Conservation (phyloP, 2,113 vertebrate species). For the Ciconia maguari region DNA sequence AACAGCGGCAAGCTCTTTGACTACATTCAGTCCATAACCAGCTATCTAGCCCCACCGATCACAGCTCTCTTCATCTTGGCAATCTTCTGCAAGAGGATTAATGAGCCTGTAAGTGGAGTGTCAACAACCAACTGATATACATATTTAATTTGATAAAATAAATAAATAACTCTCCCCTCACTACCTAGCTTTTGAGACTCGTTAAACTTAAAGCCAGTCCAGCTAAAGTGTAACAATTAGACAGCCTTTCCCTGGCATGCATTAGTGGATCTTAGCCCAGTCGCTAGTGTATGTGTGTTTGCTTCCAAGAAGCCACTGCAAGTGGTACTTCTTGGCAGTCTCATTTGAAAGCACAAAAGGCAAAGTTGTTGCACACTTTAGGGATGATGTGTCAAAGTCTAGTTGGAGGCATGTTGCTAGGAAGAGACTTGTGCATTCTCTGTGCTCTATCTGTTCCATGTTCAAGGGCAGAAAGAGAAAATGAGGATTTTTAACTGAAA, state of each 20-base stretch:
- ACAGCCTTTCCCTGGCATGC: background rate
- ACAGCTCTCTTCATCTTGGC: conserved; percentile 90
- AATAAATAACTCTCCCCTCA: background rate
- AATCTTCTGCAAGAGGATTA: conserved; percentile 91
- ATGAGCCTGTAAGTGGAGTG: conserved; percentile 83
- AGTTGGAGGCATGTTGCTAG: background rate
- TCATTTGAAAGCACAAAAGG: background rate
- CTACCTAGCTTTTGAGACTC: background rate
- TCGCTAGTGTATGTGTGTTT: background rate
- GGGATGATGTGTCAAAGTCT: background rate
- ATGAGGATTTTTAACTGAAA: background rate
- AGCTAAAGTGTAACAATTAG: background rate
- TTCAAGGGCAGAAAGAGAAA: background rate
- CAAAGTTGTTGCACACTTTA: background rate
- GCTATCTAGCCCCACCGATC: conserved; percentile 90
- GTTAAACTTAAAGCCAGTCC: background rate
- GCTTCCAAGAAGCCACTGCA: background rate
- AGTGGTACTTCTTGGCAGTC: background rate
- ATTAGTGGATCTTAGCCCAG: background rate
- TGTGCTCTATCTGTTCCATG: background rate
- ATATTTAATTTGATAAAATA: background rate
- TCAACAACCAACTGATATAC: background rate
- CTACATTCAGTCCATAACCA: conserved; percentile 92
- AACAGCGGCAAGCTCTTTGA: conserved; percentile 94
- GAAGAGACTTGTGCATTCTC: background rate